phyloP scores from a whole-genome alignment of 2,888 invertebrate genomes.

The Hermodice carunculata region DNA sequence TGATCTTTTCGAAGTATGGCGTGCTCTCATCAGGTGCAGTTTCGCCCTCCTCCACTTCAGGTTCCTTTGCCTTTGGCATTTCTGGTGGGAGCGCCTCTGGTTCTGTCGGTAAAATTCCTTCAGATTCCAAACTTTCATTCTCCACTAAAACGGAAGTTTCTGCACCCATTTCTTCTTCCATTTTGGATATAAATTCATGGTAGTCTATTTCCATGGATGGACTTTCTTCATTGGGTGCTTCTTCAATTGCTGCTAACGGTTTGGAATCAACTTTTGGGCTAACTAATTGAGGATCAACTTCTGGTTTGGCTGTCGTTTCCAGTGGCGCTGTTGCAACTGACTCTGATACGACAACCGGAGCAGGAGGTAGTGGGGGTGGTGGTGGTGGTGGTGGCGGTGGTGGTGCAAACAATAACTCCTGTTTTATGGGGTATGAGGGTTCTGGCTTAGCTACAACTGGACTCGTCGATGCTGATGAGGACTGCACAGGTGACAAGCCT shows the following conservation, averaged over 20 bases:
- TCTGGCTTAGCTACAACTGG: neutral
- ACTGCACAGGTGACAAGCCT: neutral
- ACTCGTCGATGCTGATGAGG: neutral
- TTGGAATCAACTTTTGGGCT: no score
- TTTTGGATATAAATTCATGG: neutral
- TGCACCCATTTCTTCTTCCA: neutral
- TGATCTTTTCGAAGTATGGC: constrained; percentile 76
- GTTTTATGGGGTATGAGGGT: neutral
- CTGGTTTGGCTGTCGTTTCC: neutral
- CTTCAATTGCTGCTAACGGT: no score
- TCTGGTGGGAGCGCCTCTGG: no score
- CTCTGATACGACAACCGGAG: neutral
- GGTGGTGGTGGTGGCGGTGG: constrained; percentile 6
- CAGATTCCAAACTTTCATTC: neutral
- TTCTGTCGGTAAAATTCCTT: neutral
- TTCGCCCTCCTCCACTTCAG: no score
- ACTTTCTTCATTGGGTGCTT: no score
- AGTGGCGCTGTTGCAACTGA: neutral
- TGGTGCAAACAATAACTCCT: neutral
- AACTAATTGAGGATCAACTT: no score
- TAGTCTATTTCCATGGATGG: no score
- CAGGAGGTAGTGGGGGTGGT: neutral
- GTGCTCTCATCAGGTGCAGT: no score
- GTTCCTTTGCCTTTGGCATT: no score
- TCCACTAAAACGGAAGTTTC: no score